Evolutionary conservation across 2,797 vertebrate species (phyloP), one percentile per base, ranked within the genome.

Genomic region (Argya squamiceps): DNA sequence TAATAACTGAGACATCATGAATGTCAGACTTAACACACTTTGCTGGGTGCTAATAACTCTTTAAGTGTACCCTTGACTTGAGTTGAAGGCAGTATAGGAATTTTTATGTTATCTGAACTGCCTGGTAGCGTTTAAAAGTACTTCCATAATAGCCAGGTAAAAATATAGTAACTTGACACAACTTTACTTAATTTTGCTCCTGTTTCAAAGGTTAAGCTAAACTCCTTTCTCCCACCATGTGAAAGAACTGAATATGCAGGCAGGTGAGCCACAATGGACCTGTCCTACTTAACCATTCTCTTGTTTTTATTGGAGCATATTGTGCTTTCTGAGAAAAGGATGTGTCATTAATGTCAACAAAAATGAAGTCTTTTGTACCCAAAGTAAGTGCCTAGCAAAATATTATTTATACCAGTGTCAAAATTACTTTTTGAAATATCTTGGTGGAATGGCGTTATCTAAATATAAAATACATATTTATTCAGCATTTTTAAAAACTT

Each of bases 1-100:
- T 98, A 98, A 98, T 98, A 98, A 98, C 52, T 82, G 96, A 98
- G 97, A 98, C 94, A 98, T 98, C 97, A 97, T 97, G 97, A 98
- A 98, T 98, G 97, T 98, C 98, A 98, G 96, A 94, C 88, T 97
- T 98, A 98, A 97, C 97, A 98, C 96, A 97, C 84, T 97, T 98
- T 98, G 86, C 96, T 94, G 93, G 97, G 91, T 97, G 97, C 95
- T 98, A 98, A 98, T 98, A 98, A 98, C 93, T 98, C 96, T 96
- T 98, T 97, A 97, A 98, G 95, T 97, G 83, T 97, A 98, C 97
- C 93, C 97, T 97, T 98, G 97, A 98, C 96, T 98, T 88, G 10
- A 96, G 95, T 89, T 76, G 71, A 97, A 98, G 95, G 92, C 95
- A 97, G 95, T 97, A 97, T 97, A 97, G 95, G 96, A 98, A 97